Evolutionary conservation across 1,140 invertebrate genomes (phyloP), one percentile per base, ranked within the genome.

Genomic region (Bombus impatiens): DNA sequence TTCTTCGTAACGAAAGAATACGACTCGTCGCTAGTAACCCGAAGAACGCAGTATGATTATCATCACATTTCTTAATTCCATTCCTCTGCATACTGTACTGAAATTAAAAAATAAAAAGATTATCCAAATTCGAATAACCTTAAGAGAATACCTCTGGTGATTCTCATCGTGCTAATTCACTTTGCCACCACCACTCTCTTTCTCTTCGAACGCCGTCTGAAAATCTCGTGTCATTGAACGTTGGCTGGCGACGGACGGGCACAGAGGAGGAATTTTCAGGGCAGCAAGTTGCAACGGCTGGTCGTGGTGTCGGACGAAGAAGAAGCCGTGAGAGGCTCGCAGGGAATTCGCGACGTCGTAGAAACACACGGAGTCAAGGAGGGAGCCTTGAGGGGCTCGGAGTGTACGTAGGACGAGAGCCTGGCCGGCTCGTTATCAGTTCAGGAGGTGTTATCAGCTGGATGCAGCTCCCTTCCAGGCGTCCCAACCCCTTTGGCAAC

Each of bases 361-460:
- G 86, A 88, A 90, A 87, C 89, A 86, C 88, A 86, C 70, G 75
- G 47, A 78, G 42, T 4, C 71, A 89, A 86, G 87, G 78, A 84
- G 83, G 88, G 86, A 57, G 40, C 77, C 44, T 83, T 57, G 87
- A 77, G 86, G 79, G 65, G 78, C 70, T 62, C 53, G 65, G 53
- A 75, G 77, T 76, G 82, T 87, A 87, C 82, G 87, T 89, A 91
- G 90, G 91, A 91, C 90, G 89, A 72, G 89, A 93, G 93, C 93
- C 94, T 94, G 94, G 93, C 91, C 92, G 90, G 94, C 91, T 91
- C 88, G 93, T 94, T 95, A 95, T 95, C 94, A 94, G 93, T 87
- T 86, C 89, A 88, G 91, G 88, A 93, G 91, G 93, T 92, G 93
- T 95, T 95, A 95, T 95, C 94, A 93, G 94, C 93, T 90, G 86